Base-by-base conservation (phyloP, 2,113 vertebrate species). In the Isichthys henryi region DNA sequence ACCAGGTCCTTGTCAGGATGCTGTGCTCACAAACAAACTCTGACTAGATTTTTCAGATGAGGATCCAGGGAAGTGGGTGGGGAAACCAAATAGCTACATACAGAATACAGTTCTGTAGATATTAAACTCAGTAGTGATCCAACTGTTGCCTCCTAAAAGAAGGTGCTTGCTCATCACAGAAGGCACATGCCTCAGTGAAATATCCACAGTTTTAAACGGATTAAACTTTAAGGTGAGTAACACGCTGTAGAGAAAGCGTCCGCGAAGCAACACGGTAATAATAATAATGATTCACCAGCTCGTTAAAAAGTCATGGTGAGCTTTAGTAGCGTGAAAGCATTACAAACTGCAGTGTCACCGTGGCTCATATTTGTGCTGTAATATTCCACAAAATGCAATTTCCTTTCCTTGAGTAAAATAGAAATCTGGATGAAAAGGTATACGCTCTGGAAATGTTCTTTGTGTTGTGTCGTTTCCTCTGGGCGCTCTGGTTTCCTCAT, bases 21-120 rank as follows among this genome's bases (percentile, higher is more conserved):
- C 9, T 80, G 15, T 80, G 74, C 35, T 80, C 74, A 35, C n/a
- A 50, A 48, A 49, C 23, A 23, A 48, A 50, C 23, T n/a, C 1
- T 50, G 48, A 50, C 8, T 50, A 27, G 46, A 86, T 86, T 48
- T 31, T 86, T 86, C 45, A n/a, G 10, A 83, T 45, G 7, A 45
- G 43, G 46, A 31, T 50, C 45, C 10, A 19, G 9, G 23, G 91
- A 94, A 92, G 93, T 88, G 90, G 91, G 89, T 93, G 91, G 89
- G 92, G 56, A 58, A 92, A 91, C 70, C 91, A 90, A 92, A 19
- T 21, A 86, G 8, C 80, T 46, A 84, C 19, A 48, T 48, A 39
- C 52, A 45, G 6, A 48, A 27, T 48, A 19, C 70, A 77, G 13
- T 43, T 43, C 35, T 80, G 35, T 43, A 80, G 35, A 80, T 80